These are phyloP conservation scores for Rhynchophorus ferrugineus DNA, from an alignment of 1,140 invertebrate genomes.

Conservation along the genomic window DNA sequence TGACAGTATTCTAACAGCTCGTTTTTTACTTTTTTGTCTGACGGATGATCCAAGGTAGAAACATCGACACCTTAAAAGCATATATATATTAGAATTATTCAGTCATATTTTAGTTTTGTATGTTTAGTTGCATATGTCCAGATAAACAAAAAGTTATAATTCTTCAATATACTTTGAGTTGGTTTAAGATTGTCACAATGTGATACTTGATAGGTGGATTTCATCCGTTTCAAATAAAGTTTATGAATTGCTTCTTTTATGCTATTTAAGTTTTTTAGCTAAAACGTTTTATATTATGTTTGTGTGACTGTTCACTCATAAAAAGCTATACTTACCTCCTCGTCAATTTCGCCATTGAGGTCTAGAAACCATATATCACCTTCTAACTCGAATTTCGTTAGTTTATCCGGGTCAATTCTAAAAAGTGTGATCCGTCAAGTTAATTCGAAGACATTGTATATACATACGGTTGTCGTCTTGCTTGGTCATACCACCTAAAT, in stretches of 20 bases:
- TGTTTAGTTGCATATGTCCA: neutral
- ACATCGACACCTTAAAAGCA: neutral
- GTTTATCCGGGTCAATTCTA: slow-evolving; percentile 12
- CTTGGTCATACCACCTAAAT: slow-evolving; percentile 23
- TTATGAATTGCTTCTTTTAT: slow-evolving; percentile 12
- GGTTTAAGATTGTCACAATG: slow-evolving; percentile 16
- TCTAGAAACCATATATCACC: slow-evolving; percentile 18
- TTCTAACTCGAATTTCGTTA: slow-evolving; percentile 8
- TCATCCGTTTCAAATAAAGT: slow-evolving; percentile 18
- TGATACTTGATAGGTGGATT: slow-evolving; percentile 14
- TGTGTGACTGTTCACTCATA: too few relatives aligned
- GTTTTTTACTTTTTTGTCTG: slow-evolving; percentile 14
- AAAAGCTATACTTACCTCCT: slow-evolving; percentile 10
- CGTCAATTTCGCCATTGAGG: slow-evolving; percentile 7
- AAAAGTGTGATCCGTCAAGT: neutral
- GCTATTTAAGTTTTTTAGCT: too few relatives aligned
- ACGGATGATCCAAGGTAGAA: too few relatives aligned
- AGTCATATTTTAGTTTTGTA: neutral
- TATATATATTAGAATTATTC: neutral
- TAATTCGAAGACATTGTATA: neutral
- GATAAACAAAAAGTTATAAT: neutral
- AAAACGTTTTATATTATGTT: too few relatives aligned
- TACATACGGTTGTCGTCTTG: slow-evolving; percentile 18
- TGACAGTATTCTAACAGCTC: slow-evolving; percentile 15
- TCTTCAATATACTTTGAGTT: too few relatives aligned